Base-by-base conservation (phyloP, 2,797 vertebrate genomes). In the Euthynnus affinis region DNA sequence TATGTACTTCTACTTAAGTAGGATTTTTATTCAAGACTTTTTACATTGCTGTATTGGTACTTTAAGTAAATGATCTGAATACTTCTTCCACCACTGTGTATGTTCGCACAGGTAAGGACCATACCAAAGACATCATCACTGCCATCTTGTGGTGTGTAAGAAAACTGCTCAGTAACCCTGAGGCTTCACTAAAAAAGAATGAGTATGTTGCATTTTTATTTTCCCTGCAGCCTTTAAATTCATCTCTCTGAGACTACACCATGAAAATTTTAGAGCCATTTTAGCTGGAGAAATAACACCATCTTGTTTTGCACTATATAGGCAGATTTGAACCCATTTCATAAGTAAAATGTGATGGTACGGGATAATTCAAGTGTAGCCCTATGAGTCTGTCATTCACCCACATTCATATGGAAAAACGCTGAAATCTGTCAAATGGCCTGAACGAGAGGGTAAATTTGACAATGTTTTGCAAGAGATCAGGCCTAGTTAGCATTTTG, bases 81-180 rank as follows among this genome's bases (percentile, higher is more conserved):
- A 44, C 42, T 5, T 13, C 42, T 14, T 14, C 42, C 14, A 13
- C 42, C 44, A 17, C 44, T 46, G 15, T 46, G 27, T 3, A 34
- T 23, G 5, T 20, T 4, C 15, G 5, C n/a, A 73, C 66, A 84
- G 64, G 51, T 37, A 9, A 63, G 22, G 12, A 13, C 17, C 0
- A 51, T 32, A 37, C 22, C 56, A 34, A 3, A 42, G 40, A 63
- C 55, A 6, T 2, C 70, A 23, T 76, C 75, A 74, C 85, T 86
- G 90, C 90, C 91, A 86, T 76, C 91, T n/a, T 83, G 84, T 91
- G 92, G 90, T 42, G 42, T 9, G 9, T 4, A 46, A 48, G 34
- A 51, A 74, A 69, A 82, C 46, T 76, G 32, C 64, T 52, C 25
- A 17, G 17, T 17, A 5, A 29, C 27, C 5, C 27, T 52, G 8